These are phyloP conservation scores for Monopterus albus DNA, from an alignment of 2,113 vertebrate species.

Conservation along the genomic window DNA sequence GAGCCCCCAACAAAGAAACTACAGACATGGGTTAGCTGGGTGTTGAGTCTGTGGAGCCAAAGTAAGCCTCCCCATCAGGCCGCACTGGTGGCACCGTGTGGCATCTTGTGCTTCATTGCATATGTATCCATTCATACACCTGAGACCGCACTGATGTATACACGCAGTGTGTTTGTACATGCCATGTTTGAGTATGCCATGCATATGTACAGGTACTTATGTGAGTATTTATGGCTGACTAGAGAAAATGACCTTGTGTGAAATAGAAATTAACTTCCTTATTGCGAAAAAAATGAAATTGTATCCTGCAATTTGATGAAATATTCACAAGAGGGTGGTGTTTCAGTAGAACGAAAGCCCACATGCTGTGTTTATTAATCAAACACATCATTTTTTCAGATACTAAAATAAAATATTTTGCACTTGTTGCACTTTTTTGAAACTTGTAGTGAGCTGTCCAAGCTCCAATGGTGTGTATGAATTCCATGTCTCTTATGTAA, in stretches of 20 bases:
- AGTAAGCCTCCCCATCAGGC: slow-evolving; percentile 57
- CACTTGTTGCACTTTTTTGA: too few relatives aligned
- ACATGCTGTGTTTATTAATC: too few relatives aligned
- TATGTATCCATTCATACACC: not conserved
- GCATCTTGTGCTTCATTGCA: not conserved
- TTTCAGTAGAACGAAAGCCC: slow-evolving; percentile 29
- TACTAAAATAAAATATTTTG: not conserved
- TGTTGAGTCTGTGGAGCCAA: slow-evolving; percentile 51
- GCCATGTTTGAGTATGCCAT: not conserved
- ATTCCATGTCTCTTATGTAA: too few relatives aligned
- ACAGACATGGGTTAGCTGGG: slow-evolving; percentile 57
- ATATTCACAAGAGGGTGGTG: slow-evolving; percentile 60
- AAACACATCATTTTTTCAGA: not conserved
- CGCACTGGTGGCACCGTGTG: not conserved
- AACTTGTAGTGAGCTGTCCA: too few relatives aligned
- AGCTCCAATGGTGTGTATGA: too few relatives aligned
- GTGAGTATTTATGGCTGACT: not conserved
- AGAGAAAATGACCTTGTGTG: too few relatives aligned
- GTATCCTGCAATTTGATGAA: slow-evolving; percentile 21
- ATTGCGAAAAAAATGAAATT: not conserved
- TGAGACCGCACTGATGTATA: not conserved
- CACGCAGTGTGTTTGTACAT: too few relatives aligned
- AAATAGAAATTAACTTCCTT: too few relatives aligned
- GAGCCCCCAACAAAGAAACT: slow-evolving; percentile 64
- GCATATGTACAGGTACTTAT: not conserved